Evolutionary conservation across 2,797 vertebrate species (phyloP), one percentile per base, ranked within the genome.

Genomic region (Avahi laniger): DNA sequence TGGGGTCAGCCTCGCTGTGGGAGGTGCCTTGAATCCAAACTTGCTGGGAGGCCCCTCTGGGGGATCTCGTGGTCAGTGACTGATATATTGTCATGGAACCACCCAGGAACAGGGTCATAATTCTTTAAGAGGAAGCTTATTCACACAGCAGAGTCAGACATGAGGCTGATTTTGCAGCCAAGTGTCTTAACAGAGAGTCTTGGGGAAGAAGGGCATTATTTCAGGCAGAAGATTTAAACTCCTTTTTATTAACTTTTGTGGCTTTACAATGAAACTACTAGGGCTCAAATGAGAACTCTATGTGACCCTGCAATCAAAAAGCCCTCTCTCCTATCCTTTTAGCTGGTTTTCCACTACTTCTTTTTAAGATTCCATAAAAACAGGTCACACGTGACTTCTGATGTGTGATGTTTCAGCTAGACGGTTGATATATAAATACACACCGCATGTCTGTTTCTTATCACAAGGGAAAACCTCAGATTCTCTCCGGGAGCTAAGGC

Each of bases 221-320:
- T 91, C 50, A 93, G 87, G 63, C 69, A 95, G 91, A 96, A 95
- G 83, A 95, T 84, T 97, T 94, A 93, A 92, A 95, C 65, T 89
- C 24, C 6, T 81, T 95, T 93, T 80, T 89, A 96, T 84, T 96
- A 96, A 94, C 89, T 89, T 97, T 61, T 80, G 65, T 78, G 72
- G 63, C 89, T 96, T 95, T 38, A 43, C 43, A 75, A 18, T 59
- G 84, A 94, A 90, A 95, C 59, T 7, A 50, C 54, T 10, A 38
- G 46, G 61, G 33, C 61, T 92, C 38, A 84, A 18, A 84, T 22
- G 18, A 91, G 90, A 91, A 76, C 52, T 79, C 30, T 18, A 15
- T 2, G 1, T 81, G 91, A 83, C 75, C 70, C 50, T 69, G 41
- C 15, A 38, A 82, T 84, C 3, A 5, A 93, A 72, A 65, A 78